These are phyloP conservation scores for Bergia puertoricense DNA, from an alignment of 92 coral and sea anemone species.

Conservation along the genomic window DNA sequence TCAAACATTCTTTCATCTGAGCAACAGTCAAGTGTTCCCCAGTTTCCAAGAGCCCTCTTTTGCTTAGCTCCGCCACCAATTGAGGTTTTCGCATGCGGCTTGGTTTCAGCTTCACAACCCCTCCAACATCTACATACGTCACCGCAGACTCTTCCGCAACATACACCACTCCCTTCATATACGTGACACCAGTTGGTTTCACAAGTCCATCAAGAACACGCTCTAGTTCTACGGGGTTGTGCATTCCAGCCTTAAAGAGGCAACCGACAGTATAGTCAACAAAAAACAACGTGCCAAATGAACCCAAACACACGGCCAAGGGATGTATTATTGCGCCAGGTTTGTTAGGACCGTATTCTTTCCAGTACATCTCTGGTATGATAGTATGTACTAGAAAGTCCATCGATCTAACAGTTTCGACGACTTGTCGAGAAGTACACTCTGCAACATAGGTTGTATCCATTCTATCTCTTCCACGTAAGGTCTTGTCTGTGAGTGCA, in stretches of 20 bases:
- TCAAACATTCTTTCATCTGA: neutral
- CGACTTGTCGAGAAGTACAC: neutral
- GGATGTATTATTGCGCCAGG: neutral
- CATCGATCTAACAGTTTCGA: neutral
- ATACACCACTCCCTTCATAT: neutral
- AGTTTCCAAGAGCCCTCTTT: neutral
- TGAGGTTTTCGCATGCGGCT: neutral
- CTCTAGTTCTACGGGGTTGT: neutral
- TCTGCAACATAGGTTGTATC: neutral
- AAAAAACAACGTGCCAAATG: neutral
- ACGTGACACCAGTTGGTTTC: neutral
- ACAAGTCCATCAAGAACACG: neutral
- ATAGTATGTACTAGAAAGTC: neutral
- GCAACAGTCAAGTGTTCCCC: neutral
- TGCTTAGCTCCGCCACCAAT: neutral
- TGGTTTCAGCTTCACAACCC: neutral
- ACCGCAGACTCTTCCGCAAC: neutral
- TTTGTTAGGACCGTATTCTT: neutral
- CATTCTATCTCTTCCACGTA: neutral
- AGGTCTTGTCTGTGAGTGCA: neutral
- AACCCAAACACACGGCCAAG: neutral
- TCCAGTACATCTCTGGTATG: neutral
- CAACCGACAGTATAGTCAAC: neutral
- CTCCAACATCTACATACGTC: neutral
- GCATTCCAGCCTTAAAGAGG: neutral